phyloP scores from a whole-genome alignment of 2,888 invertebrate genomes.

The Ethmia dodecea region DNA sequence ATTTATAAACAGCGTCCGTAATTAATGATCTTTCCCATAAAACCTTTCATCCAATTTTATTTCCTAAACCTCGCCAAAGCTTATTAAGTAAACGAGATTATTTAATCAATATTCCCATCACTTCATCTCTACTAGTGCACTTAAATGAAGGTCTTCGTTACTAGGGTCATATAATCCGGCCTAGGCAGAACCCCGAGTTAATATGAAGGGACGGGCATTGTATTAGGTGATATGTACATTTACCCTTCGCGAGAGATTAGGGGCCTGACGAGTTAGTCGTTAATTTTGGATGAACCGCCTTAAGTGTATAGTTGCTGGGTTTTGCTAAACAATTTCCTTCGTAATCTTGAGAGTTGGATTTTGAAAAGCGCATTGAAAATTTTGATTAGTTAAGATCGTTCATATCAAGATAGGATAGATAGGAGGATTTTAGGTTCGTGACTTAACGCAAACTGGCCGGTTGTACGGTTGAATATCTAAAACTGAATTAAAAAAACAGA shows the following conservation, averaged over 20 bases:
- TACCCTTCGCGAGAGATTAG: constrained; percentile 55
- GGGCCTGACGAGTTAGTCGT: constrained; percentile 46
- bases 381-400: no score
- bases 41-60: no score
- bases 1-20: no score
- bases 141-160: constrained; percentile 13
- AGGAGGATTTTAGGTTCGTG: no score
- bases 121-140: constrained; percentile 8
- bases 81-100: constrained; percentile 11
- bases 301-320: constrained; percentile 20
- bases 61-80: constrained; percentile 1
- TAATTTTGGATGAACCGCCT: constrained; percentile 54
- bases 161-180: constrained; percentile 43
- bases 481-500: no score
- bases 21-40: no score
- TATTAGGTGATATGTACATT: constrained; percentile 58
- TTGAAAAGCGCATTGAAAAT: no score
- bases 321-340: background rate
- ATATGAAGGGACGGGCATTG: constrained; percentile 63
- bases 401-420: no score
- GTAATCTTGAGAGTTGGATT: no score
- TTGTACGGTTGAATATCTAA: no score
- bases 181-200: constrained; percentile 46
- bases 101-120: constrained; percentile 11
- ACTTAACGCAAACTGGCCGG: no score